These are phyloP conservation scores for Oncorhynchus kisutch DNA, from an alignment of 2,113 vertebrate genomes.

Conservation along the genomic window DNA sequence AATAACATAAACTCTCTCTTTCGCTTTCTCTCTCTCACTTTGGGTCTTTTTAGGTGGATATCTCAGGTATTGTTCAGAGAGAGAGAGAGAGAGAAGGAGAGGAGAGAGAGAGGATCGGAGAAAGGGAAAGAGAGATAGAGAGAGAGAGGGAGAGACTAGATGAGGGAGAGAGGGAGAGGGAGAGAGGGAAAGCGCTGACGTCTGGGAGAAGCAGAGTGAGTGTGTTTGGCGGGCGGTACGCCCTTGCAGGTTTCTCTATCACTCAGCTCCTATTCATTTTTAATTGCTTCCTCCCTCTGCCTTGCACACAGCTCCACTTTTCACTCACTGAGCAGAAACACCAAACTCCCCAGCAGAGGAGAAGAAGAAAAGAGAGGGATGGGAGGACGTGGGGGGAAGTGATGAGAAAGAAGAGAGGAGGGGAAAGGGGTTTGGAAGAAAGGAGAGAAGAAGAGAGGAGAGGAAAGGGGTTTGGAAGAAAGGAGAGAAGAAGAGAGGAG, in stretches of 20 bases:
- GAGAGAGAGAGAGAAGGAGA: background rate
- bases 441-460: background rate
- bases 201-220: constrained; percentile 23
- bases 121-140: background rate
- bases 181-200: constrained; percentile 33
- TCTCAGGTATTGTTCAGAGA: background rate
- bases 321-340: constrained; percentile 61
- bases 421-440: background rate
- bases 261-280: constrained; percentile 82
- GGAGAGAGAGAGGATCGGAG: background rate
- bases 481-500: no score
- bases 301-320: constrained; percentile 68
- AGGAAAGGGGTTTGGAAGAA: background rate
- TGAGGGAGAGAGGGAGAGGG: background rate
- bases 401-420: constrained; percentile 6
- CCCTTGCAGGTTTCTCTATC: constrained; percentile 85
- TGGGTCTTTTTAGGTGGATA: background rate
- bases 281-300: constrained; percentile 84
- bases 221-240: constrained; percentile 67
- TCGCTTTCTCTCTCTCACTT: background rate
- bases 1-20: background rate
- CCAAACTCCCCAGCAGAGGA: constrained; percentile 47
- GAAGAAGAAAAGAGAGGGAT: constrained; percentile 23
- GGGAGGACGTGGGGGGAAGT: background rate
- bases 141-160: background rate